phyloP scores from a whole-genome alignment of 2,888 invertebrate genomes.

The Podotricha telesiphe region DNA sequence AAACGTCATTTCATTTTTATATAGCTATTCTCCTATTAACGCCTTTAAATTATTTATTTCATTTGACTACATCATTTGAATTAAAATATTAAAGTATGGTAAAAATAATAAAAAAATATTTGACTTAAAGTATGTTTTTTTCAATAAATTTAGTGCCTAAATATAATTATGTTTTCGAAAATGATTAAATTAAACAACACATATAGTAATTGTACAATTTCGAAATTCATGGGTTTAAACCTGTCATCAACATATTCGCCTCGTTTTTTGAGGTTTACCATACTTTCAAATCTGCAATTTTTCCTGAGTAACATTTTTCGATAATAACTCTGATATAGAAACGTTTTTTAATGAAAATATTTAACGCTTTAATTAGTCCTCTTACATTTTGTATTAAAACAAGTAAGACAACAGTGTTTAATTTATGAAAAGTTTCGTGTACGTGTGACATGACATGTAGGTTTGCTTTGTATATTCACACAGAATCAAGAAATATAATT shows the following conservation, averaged over 20 bases:
- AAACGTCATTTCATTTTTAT: no score
- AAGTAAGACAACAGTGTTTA: neutral
- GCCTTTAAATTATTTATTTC: no score
- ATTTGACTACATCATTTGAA: no score
- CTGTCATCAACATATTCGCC: neutral
- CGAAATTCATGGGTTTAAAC: neutral
- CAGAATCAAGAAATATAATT: neutral
- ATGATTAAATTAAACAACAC: neutral
- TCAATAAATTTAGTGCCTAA: neutral
- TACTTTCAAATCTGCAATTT: neutral
- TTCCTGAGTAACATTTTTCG: no score
- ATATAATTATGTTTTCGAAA: neutral
- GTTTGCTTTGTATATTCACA: neutral
- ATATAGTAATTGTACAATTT: neutral
- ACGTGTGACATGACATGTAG: neutral
- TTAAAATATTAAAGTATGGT: no score
- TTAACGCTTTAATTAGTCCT: no score
- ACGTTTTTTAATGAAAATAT: no score
- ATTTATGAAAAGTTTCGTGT: constrained; percentile 17
- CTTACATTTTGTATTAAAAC: neutral
- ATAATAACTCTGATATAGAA: neutral
- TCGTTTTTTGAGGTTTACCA: constrained; percentile 9
- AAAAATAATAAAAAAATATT: no score
- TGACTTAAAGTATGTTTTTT: no score
- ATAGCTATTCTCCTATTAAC: no score